Base-by-base conservation (phyloP, 2,888 invertebrate genomes). In the Julus scandinavius region DNA sequence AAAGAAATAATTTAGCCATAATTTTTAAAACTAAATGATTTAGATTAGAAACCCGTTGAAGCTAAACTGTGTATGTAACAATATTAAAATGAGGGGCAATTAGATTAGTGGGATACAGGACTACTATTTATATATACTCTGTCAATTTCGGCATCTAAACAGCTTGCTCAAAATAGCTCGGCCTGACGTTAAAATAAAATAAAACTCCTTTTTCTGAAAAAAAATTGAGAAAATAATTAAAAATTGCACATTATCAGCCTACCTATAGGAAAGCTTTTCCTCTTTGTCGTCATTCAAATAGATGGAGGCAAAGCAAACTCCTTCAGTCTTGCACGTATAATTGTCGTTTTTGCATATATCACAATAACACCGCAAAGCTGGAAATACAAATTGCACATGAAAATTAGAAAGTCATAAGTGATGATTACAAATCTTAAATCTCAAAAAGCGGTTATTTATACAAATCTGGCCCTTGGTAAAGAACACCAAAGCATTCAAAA, bases 321-420 rank as follows among this genome's bases (percentile, higher is more conserved):
- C 97, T 93, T 97, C 97, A 5, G 97, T 97, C 92, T 95, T 95
- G 93, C 97, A 97, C 54, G 96, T 96, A 91, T 95, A 93, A 92
- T 97, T 96, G 88, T 94, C 94, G 17, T 95, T 94, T 90, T 93
- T 93, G 91, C 96, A 96, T 91, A 95, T 95, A 91, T 96, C 96
- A 93, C 97, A 97, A 93, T 96, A 95, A 92, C 97, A 97, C 93
- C 95, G 96, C 91, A 97, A 93, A 90, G 95, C 96, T 96, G 93
- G 38, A 87, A 88, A 83, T 80, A 84, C 1, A 88, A 85, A 88
- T 41, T 40, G n/a, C n/a, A n/a, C n/a, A n/a, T n/a, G n/a, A n/a
- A n/a, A n/a, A n/a, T n/a, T n/a, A n/a, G n/a, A 13, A 63, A 87
- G 7, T 7, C 20, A 17, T 20, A 17, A 63, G n/a, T n/a, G 63